A percentile compares a stretch with the other conserved stretches of the same genome.
Evolutionary conservation across 2,113 vertebrate species (phyloP).

Genomic region (Chrysochloris asiatica): DNA sequence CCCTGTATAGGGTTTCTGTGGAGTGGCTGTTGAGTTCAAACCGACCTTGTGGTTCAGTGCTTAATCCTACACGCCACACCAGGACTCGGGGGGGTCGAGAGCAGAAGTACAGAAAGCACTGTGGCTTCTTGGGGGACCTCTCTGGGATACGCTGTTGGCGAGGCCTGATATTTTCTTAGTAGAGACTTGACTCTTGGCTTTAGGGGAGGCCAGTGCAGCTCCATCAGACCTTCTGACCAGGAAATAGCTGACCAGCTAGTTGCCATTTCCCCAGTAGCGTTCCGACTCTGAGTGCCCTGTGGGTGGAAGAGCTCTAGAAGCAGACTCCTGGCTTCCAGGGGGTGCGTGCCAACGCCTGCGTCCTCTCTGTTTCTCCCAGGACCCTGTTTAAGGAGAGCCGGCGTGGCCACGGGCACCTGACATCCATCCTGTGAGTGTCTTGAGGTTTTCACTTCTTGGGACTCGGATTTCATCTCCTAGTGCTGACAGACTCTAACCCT

Average conservation of each 20-base stretch:
- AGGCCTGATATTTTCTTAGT: neutral
- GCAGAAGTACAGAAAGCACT: neutral
- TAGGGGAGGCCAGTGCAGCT: neutral
- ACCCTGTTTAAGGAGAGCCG: slow-evolving; percentile 91
- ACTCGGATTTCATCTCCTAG: neutral
- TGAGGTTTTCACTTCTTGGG: slow-evolving; percentile 53
- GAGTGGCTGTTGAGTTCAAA: no score
- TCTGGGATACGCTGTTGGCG: no score
- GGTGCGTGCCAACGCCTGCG: slow-evolving; percentile 19
- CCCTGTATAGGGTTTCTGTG: no score
- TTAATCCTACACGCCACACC: no score
- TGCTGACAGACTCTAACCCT: slow-evolving; percentile 21
- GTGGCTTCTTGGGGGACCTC: neutral
- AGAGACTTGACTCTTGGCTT: neutral
- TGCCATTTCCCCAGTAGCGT: neutral
- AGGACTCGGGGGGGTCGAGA: no score
- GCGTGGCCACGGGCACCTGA: slow-evolving; percentile 86
- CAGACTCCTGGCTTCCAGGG: neutral
- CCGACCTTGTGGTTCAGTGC: no score
- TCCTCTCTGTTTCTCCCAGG: slow-evolving; percentile 83
- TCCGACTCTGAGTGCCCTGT: neutral
- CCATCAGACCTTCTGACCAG: neutral
- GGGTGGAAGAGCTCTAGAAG: neutral
- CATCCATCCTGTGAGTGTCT: slow-evolving; percentile 89
- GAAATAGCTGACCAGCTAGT: neutral